A percentile compares a stretch with the other conserved stretches of the same genome.
phyloP scores from a whole-genome alignment of 2,888 invertebrate species.

The Balanococcus diminutus region DNA sequence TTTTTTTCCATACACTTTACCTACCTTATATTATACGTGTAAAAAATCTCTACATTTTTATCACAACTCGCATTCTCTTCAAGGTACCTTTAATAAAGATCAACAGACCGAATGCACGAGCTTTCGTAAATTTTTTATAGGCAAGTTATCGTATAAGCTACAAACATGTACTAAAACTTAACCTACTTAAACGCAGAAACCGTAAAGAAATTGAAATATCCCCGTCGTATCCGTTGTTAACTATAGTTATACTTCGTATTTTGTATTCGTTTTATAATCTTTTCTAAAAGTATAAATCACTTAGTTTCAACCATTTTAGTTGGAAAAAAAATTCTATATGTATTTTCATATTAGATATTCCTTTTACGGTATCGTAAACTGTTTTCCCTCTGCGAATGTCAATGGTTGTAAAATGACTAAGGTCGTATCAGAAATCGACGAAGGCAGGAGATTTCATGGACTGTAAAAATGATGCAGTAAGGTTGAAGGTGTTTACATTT shows the following conservation, averaged over 20 bases:
- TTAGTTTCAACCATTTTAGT: constrained; percentile 43
- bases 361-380: constrained; percentile 33
- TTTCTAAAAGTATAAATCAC: constrained; percentile 34
- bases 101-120: neutral
- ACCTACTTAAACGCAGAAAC: constrained; percentile 40
- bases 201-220: constrained; percentile 38
- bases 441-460: constrained; percentile 32
- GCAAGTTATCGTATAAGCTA: neutral
- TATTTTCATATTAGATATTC: constrained; percentile 30
- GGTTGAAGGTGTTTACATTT: constrained; percentile 3
- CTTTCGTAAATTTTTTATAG: constrained; percentile 32
- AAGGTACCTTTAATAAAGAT: neutral
- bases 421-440: neutral
- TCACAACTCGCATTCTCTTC: neutral
- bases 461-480: constrained; percentile 17
- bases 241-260: constrained; percentile 2
- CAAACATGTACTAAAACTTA: constrained; percentile 17
- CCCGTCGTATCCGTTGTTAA: constrained; percentile 14
- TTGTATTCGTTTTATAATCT: constrained; percentile 39
- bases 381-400: neutral
- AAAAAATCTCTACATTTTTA: neutral
- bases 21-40: neutral
- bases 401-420: constrained; percentile 11
- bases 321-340: neutral
- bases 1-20: neutral